Evolutionary conservation across 2,888 invertebrate species (phyloP).

Genomic region (Limnephilus auricula): DNA sequence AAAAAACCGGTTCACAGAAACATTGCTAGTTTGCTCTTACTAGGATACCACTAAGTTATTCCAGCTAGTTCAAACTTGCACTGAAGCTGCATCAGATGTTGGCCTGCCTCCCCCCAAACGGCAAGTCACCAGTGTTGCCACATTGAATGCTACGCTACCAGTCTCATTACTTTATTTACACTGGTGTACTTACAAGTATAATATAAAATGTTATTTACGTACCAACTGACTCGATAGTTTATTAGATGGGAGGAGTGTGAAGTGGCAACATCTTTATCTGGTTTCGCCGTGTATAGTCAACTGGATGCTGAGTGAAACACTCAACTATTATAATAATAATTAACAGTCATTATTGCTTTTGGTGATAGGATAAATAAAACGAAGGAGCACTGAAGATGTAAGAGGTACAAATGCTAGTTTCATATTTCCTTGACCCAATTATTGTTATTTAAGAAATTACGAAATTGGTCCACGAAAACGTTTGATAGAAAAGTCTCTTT

Average conservation of each 20-base stretch:
- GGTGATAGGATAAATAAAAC: constrained; percentile 12
- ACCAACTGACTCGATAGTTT: neutral
- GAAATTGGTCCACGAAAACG: neutral
- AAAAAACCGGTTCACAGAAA: no score
- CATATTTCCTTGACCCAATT: neutral
- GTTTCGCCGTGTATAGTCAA: neutral
- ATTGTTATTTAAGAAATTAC: constrained; percentile 2
- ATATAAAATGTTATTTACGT: neutral
- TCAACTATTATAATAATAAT: constrained; percentile 2
- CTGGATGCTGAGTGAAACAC: neutral
- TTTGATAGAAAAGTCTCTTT: constrained; percentile 2
- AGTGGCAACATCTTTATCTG: neutral
- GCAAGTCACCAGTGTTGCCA: no score
- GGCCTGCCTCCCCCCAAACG: no score
- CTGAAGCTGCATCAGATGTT: no score
- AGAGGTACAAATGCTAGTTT: constrained; percentile 44
- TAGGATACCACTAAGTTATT: no score
- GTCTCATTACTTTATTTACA: no score
- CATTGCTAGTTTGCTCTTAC: no score
- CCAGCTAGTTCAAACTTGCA: no score
- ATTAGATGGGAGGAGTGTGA: neutral
- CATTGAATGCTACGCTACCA: no score
- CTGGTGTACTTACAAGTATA: neutral
- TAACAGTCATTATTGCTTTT: constrained; percentile 25
- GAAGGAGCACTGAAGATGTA: constrained; percentile 47